phyloP scores from a whole-genome alignment of 2,797 vertebrate species.

The Coracias cyanogaster region DNA sequence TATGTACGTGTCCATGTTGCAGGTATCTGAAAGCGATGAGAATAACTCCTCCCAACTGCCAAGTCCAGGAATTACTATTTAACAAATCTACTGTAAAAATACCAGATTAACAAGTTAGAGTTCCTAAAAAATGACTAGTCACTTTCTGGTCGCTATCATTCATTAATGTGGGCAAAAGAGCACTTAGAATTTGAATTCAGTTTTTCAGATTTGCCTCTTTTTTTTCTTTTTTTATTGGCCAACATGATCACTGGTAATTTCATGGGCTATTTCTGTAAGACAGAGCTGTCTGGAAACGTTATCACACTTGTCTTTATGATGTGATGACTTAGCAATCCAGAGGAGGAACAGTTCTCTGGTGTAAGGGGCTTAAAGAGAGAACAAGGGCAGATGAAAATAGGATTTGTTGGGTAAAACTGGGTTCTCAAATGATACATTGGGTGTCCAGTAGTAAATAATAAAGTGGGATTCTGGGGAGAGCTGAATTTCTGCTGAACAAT shows the following conservation, averaged over 20 bases:
- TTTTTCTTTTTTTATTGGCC: not conserved
- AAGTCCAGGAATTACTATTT: not conserved
- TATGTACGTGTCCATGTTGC: not conserved
- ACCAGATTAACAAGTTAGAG: not conserved
- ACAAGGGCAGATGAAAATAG: not conserved
- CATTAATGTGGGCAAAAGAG: not conserved
- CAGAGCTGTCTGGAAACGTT: not conserved
- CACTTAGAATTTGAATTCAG: not conserved
- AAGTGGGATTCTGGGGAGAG: not conserved
- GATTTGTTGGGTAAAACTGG: not conserved
- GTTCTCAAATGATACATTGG: not conserved
- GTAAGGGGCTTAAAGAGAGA: constrained; percentile 3
- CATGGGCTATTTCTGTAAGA: not conserved
- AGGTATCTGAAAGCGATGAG: not conserved
- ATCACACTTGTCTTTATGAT: constrained; percentile 4
- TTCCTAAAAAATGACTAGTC: not conserved
- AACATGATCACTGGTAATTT: not conserved
- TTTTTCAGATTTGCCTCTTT: not conserved
- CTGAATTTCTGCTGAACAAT: not conserved
- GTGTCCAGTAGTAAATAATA: not conserved
- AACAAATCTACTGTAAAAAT: not conserved
- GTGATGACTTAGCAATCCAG: constrained; percentile 9
- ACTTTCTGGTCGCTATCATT: not conserved
- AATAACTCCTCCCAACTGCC: not conserved
- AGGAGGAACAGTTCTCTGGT: not conserved